These are phyloP conservation scores for Myotis lucifugus DNA, from an alignment of 2,113 vertebrate species.

Conservation along the genomic window DNA sequence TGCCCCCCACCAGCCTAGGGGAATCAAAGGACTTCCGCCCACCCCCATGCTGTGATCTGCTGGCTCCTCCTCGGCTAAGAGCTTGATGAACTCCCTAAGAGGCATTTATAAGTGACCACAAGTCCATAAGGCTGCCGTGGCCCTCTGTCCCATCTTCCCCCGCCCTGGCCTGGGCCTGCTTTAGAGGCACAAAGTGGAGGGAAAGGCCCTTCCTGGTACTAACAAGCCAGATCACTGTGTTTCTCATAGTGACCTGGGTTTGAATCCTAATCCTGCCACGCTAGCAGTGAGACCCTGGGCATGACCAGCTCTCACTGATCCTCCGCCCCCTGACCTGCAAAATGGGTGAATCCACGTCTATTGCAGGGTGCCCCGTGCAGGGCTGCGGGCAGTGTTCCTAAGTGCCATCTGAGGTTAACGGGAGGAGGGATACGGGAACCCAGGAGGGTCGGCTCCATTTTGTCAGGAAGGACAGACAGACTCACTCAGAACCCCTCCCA, in stretches of 20 bases:
- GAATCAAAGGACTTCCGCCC: neutral
- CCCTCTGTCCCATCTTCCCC: neutral
- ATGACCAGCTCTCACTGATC: neutral
- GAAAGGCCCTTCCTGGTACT: too few relatives aligned
- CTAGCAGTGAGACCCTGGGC: neutral
- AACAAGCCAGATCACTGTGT: neutral
- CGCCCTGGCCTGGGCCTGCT: neutral
- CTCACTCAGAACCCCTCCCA: neutral
- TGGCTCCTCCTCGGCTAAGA: neutral
- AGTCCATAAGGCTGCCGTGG: neutral
- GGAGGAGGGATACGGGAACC: neutral
- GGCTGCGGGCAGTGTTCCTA: neutral
- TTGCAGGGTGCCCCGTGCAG: too few relatives aligned
- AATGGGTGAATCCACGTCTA: neutral
- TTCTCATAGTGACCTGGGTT: neutral
- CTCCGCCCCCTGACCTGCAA: neutral
- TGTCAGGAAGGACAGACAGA: neutral
- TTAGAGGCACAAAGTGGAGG: neutral
- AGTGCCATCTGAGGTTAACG: neutral
- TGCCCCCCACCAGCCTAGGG: neutral
- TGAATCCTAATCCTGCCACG: neutral
- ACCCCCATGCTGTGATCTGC: neutral
- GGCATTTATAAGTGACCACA: neutral
- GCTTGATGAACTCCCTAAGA: neutral
- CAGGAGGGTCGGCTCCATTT: neutral